These are phyloP conservation scores for Mactromeris polynyma DNA, from an alignment of 2,888 invertebrate species.

Conservation along the genomic window DNA sequence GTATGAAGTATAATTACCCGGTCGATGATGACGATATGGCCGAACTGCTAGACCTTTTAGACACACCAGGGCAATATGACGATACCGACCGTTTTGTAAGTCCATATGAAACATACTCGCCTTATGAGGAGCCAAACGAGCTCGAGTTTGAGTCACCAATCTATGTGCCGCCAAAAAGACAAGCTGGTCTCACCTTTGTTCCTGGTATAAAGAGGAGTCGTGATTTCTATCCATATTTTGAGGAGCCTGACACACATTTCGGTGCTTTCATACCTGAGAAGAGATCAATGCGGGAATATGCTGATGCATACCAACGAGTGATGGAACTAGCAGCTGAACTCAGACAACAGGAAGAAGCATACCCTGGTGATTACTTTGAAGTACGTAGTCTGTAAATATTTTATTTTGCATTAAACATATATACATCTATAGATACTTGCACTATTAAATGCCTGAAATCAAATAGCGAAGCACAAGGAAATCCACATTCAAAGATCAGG, in stretches of 20 bases:
- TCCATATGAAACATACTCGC: conserved; percentile 44
- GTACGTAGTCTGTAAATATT: conserved; percentile 1
- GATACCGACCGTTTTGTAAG: conserved; percentile 24
- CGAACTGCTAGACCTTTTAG: conserved; percentile 28
- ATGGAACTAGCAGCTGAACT: conserved; percentile 68
- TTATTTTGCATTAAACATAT: no score
- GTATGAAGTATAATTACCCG: conserved; percentile 43
- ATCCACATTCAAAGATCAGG: no score
- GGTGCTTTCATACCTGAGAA: conserved; percentile 71
- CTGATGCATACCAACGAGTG: conserved; percentile 68
- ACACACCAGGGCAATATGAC: conserved; percentile 27
- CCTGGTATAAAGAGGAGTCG: conserved; percentile 67
- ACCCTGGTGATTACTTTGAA: not conserved
- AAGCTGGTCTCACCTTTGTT: conserved; percentile 66
- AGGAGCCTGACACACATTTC: conserved; percentile 72
- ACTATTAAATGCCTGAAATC: no score
- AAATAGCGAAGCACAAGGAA: no score
- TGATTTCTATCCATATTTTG: conserved; percentile 71
- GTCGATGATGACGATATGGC: conserved; percentile 27
- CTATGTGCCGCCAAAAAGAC: conserved; percentile 66
- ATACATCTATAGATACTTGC: no score
- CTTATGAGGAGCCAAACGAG: conserved; percentile 41
- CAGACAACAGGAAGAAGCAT: conserved; percentile 14
- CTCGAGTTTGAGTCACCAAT: conserved; percentile 49
- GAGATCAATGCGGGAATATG: conserved; percentile 60